Evolutionary conservation across 1,140 invertebrate species (phyloP), one percentile per base, ranked within the genome.

Genomic region (Bombus breviceps): DNA sequence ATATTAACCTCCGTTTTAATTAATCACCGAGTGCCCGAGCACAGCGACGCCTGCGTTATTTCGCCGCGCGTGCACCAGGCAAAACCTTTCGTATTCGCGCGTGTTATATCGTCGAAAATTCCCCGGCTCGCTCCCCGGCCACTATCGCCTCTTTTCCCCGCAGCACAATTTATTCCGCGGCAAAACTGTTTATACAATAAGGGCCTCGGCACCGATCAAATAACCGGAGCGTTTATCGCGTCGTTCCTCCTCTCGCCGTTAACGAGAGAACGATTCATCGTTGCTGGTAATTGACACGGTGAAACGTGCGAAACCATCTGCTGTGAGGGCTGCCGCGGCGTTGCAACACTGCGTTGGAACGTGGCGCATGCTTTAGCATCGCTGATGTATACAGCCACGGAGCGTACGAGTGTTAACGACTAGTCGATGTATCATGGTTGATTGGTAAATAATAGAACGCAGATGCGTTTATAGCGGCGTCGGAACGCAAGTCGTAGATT

Each of bases 1-100:
- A 89, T 87, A 90, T 92, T 92, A 92, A 91, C 88, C 88, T 89
- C 85, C 62, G 88, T 90, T 92, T 91, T 91, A 92, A 92, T 92
- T 92, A 91, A 92, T 91, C 91, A 92, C 87, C 89, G 83, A 34
- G 78, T 83, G 47, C 47, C n/a, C 32, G n/a, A 6, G 37, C 34
- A 41, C 1, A 18, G 43, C 25, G 66, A 34, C 59, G 41, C n/a
- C 62, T 13, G 62, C 79, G 79, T 81, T 68, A 34, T 81, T 71
- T 73, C 34, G 15, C 3, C 57, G 57, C 75, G 41, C 8, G 37
- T 39, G 22, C 25, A 22, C 25, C 12, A 12, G 25, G 12, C 39
- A 3, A 43, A 43, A 43, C 59, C 25, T 59, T 28, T 13, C 73
- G 34, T 53, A 53, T 53, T 53, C 18, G 47, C 47, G 47, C 47